Conservation (phyloP, 2,113 vertebrate genomes). For the Rhinolophus sinicus region DNA sequence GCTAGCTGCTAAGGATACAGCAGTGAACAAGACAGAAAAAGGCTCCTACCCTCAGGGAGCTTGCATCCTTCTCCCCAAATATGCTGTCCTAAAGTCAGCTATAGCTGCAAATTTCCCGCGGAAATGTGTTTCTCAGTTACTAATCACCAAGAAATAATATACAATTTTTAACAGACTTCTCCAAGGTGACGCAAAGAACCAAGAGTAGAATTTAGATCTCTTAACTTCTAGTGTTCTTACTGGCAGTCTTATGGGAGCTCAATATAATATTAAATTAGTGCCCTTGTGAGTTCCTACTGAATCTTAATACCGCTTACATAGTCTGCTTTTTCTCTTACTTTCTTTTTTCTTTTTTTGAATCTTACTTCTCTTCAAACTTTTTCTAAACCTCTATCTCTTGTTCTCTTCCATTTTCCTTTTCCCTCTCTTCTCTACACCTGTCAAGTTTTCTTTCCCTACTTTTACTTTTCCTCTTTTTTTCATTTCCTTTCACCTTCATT, state of each 20-base stretch:
- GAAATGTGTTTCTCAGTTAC: slow-evolving; percentile 20
- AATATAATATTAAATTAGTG: background rate
- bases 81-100: slow-evolving; percentile 31
- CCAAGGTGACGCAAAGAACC: slow-evolving; percentile 49
- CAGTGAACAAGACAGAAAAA: background rate
- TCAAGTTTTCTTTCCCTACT: background rate
- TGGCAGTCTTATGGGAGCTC: background rate
- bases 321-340: background rate
- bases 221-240: background rate
- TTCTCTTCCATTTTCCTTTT: background rate
- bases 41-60: background rate
- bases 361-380: background rate
- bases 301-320: background rate
- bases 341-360: background rate
- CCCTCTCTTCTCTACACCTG: background rate
- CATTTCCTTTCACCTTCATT: background rate
- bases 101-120: background rate
- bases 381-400: background rate
- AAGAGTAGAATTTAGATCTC: slow-evolving; percentile 39
- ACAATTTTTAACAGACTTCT: slow-evolving; percentile 54
- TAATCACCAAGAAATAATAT: background rate
- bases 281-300: background rate
- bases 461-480: slow-evolving; percentile 1
- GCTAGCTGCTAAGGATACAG: background rate
- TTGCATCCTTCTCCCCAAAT: slow-evolving; percentile 24